Evolutionary conservation across 1,140 invertebrate genomes (phyloP), one percentile per base, ranked within the genome.

Genomic region (Atta texana): DNA sequence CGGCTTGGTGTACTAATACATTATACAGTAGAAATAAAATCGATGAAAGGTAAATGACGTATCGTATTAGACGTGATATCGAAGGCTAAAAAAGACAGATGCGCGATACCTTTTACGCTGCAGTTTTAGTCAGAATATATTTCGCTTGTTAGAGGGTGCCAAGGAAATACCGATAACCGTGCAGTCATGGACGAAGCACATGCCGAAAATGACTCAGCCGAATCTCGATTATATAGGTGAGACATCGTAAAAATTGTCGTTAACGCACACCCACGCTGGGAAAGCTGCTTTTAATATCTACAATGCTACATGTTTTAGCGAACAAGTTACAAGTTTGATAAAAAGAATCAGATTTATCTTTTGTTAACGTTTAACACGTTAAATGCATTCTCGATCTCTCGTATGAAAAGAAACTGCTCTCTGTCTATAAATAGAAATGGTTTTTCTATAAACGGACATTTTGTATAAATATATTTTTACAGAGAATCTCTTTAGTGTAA

Each of bases 161-260:
- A 96, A 97, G 87, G 97, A 97, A 84, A 95, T 96, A 49, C 96
- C 96, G 91, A 96, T 98, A 87, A 94, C 96, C 76, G 97, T 97
- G 91, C 96, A 97, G 92, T 97, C 97, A 7, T 99, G 98, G 98
- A 98, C 98, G 44, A 98, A 97, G 49, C 97, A 98, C 92, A 95
- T 98, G 31, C 97, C 98, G 0, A 99, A 99, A 96, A 98, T 99
- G 96, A 97, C 97, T 12, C 98, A 99, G 95, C 98, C 98, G 0
- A 98, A 98, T 95, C 96, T 99, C 66, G 98, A 99, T 94, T 99
- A 97, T 91, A 97, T 97, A 90, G 97, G 98, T 98, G 96, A 96
- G 95, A 92, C 34, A 75, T 21, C 61, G n/a, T 4, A 14, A 39
- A 61, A 8, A 14, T 53, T 5, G 49, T 72, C n/a, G 21, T 74